These are phyloP conservation scores for Triplophysa siluroides DNA, from an alignment of 2,113 vertebrate species.

Conservation along the genomic window DNA sequence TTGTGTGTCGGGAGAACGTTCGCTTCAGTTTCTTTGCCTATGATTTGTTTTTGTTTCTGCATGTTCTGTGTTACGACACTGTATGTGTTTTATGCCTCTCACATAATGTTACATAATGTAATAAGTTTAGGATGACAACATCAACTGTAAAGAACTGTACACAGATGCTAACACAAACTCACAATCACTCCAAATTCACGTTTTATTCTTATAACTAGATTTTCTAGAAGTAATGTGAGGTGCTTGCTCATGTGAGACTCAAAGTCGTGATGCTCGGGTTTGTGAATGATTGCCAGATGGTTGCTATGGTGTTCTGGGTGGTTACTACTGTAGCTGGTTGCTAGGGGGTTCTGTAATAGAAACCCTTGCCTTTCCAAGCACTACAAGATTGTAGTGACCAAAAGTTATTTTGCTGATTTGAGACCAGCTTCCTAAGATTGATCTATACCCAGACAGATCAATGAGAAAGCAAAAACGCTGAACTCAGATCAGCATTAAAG, in stretches of 20 bases:
- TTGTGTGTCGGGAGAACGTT: background rate
- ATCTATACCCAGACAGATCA: background rate
- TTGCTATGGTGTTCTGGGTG: background rate
- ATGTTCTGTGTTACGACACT: background rate
- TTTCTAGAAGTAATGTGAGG: background rate
- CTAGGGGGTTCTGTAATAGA: background rate
- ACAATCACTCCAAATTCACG: background rate
- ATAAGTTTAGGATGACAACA: background rate
- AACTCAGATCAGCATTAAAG: constrained; percentile 35
- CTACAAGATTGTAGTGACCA: too few species aligned
- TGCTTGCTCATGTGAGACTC: background rate
- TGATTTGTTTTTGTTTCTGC: constrained; percentile 31
- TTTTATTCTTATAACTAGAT: background rate
- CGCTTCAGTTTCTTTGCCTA: background rate
- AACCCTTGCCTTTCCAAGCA: too few species aligned
- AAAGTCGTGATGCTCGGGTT: background rate
- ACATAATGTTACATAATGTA: too few species aligned
- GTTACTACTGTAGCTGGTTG: background rate
- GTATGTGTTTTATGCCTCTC: background rate
- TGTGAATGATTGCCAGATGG: background rate
- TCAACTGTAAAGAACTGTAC: background rate
- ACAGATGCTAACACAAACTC: background rate
- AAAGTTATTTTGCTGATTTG: too few species aligned
- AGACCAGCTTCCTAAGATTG: background rate
- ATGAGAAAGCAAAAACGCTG: constrained; percentile 11